Evolutionary conservation across 2,797 vertebrate genomes (phyloP).

Genomic region (Sebastiscus tertius): DNA sequence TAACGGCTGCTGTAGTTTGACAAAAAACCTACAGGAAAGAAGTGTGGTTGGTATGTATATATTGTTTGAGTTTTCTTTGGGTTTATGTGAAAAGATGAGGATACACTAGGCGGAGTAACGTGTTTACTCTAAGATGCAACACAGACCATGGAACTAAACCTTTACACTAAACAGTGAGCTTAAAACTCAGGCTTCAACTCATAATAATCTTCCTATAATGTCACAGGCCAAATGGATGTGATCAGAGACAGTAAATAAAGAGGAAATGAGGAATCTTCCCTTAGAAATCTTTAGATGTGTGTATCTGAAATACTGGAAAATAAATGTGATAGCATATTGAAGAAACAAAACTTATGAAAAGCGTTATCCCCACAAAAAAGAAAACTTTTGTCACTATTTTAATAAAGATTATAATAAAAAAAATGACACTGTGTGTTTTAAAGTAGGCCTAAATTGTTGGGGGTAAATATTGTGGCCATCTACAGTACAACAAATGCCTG

Average conservation of each 20-base stretch:
- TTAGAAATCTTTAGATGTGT: background rate
- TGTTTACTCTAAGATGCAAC: background rate
- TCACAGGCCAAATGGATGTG: background rate
- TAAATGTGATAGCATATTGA: background rate
- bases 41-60: background rate
- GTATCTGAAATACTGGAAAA: background rate
- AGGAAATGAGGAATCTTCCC: background rate
- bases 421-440: background rate
- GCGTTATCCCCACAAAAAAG: background rate
- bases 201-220: constrained; percentile 26
- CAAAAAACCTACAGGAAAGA: background rate
- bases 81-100: background rate
- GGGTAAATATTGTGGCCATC: background rate
- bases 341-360: background rate
- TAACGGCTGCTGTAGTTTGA: background rate
- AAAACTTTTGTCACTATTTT: too few species aligned
- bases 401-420: too few species aligned
- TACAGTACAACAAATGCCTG: background rate
- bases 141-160: background rate
- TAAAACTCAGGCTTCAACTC: background rate
- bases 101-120: background rate
- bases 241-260: background rate
- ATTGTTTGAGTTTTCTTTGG: background rate
- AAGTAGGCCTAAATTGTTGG: background rate
- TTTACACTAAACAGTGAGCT: background rate